Percentiles rank a stretch among this genome's conserved stretches.
Evolutionary conservation across 2,113 vertebrate genomes (phyloP).

Genomic region (Scatophagus argus): DNA sequence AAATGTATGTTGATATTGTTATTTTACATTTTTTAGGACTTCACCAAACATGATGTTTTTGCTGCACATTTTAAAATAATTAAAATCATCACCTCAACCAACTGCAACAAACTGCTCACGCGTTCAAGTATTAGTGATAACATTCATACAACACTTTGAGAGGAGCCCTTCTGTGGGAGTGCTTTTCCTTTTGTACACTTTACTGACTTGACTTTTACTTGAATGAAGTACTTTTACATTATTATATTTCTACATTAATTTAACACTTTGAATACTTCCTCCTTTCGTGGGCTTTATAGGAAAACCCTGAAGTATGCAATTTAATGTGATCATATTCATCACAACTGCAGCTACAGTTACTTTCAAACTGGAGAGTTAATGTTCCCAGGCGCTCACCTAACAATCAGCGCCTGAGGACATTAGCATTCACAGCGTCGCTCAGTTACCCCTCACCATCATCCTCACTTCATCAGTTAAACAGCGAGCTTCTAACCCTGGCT

Average conservation of each 20-base stretch:
- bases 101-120: neutral
- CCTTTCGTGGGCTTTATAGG: neutral
- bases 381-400: slow-evolving; percentile 14
- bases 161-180: too few relatives aligned
- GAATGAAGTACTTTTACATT: neutral
- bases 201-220: neutral
- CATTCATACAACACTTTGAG: neutral
- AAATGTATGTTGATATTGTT: too few relatives aligned
- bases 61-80: too few relatives aligned
- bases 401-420: slow-evolving; percentile 48
- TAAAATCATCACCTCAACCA: neutral
- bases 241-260: neutral
- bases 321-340: slow-evolving; percentile 8
- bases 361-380: slow-evolving; percentile 38
- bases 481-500: slow-evolving; percentile 69
- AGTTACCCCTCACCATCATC: slow-evolving; percentile 53
- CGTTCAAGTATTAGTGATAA: neutral
- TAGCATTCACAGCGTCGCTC: slow-evolving; percentile 58
- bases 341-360: neutral
- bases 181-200: neutral
- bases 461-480: slow-evolving; percentile 79
- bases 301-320: neutral
- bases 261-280: neutral
- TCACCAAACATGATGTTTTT: too few relatives aligned
- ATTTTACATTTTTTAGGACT: too few relatives aligned